Evolutionary conservation across 2,113 vertebrate species (phyloP).

Genomic region (Microtus oregoni): DNA sequence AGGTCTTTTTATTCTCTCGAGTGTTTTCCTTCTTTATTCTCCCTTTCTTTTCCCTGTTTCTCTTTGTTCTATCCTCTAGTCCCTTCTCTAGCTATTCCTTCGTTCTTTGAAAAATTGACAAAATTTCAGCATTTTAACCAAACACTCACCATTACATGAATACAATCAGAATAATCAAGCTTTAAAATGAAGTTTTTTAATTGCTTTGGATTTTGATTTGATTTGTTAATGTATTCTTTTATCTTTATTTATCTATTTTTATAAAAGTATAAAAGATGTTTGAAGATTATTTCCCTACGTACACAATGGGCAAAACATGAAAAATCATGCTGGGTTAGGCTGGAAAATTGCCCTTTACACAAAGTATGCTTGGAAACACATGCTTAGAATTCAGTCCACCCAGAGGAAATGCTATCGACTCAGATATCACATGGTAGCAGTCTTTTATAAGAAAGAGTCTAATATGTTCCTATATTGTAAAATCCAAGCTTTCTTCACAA

Average conservation of each 20-base stretch:
- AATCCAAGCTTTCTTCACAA: neutral
- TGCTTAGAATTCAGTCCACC: slow-evolving; percentile 17
- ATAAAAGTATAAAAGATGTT: slow-evolving; percentile 16
- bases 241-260: neutral
- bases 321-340: neutral
- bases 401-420: slow-evolving; percentile 7
- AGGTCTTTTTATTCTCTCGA: neutral
- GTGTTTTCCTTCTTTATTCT: neutral
- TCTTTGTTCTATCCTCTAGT: no score
- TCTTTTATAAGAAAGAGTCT: slow-evolving; percentile 8
- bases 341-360: slow-evolving; percentile 19
- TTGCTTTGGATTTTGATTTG: neutral
- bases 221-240: neutral
- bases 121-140: neutral
- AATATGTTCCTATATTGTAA: slow-evolving; percentile 27
- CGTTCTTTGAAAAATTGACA: neutral
- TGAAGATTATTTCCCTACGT: neutral
- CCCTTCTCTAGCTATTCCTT: neutral
- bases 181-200: neutral
- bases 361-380: slow-evolving; percentile 30
- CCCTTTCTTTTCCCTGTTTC: no score
- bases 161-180: neutral
- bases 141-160: neutral
- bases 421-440: neutral
- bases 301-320: neutral